phyloP scores from a whole-genome alignment of 2,113 vertebrate genomes.

The Alexandromys fortis region DNA sequence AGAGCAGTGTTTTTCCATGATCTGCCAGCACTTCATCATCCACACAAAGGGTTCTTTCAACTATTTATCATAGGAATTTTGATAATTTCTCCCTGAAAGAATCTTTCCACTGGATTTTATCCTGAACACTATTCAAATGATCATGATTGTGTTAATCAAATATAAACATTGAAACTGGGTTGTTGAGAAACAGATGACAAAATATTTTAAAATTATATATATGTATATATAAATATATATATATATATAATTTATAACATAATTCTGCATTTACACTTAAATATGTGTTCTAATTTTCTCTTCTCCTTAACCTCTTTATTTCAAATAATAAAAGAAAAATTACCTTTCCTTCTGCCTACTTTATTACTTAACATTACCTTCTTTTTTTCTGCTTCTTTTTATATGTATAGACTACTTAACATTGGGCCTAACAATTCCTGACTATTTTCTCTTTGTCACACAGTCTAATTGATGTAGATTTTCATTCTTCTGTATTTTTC shows the following conservation, averaged over 20 bases:
- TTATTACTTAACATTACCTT: neutral
- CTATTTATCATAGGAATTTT: neutral
- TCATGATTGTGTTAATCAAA: neutral
- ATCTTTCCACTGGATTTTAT: neutral
- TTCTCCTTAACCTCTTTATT: neutral
- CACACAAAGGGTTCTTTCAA: constrained; percentile 47
- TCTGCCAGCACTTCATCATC: constrained; percentile 26
- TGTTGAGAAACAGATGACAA: neutral
- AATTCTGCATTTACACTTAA: neutral
- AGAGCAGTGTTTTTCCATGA: constrained; percentile 57
- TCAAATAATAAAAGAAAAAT: neutral
- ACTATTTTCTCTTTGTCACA: neutral
- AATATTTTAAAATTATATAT: no score
- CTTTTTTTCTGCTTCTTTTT: neutral
- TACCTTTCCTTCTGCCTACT: neutral
- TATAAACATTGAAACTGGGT: neutral
- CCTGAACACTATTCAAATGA: neutral
- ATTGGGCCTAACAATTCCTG: neutral
- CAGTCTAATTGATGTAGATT: neutral
- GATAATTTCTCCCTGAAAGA: neutral
- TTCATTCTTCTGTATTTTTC: neutral
- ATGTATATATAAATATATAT: neutral
- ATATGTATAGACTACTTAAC: neutral
- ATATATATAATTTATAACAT: neutral
- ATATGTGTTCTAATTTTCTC: neutral